Evolutionary conservation across 2,888 invertebrate genomes (phyloP).

Genomic region (Pediacus dermestoides): DNA sequence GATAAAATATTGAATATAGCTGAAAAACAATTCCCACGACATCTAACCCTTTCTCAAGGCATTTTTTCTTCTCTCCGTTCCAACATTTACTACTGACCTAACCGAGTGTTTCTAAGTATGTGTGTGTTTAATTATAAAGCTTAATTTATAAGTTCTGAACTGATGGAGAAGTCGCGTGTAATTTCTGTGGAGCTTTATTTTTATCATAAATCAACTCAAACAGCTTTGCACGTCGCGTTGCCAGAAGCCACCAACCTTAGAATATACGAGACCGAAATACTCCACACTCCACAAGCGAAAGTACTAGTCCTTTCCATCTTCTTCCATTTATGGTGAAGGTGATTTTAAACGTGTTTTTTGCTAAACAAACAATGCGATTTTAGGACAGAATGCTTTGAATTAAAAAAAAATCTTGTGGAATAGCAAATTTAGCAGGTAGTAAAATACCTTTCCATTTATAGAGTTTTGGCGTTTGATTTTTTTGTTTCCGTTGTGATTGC

Average conservation of each 20-base stretch:
- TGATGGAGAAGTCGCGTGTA: slow-evolving; percentile 14
- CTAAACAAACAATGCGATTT: slow-evolving; percentile 11
- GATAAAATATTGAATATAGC: no score
- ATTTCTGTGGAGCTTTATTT: slow-evolving; percentile 19
- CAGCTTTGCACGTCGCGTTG: slow-evolving; percentile 9
- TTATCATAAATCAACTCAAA: slow-evolving; percentile 21
- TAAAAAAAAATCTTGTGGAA: no score
- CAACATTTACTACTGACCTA: no score
- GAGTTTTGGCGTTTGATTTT: neutral
- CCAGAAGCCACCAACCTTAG: neutral
- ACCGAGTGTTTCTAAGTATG: no score
- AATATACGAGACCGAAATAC: slow-evolving; percentile 2
- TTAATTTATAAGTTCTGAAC: slow-evolving; percentile 11
- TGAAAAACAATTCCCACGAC: no score
- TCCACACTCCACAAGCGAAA: slow-evolving; percentile 2
- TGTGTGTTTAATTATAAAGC: slow-evolving; percentile 13
- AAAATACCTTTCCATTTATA: slow-evolving; percentile 2
- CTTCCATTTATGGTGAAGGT: slow-evolving; percentile 9
- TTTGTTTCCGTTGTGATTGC: no score
- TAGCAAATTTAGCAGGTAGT: slow-evolving; percentile 1
- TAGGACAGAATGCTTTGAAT: no score
- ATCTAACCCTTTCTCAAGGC: no score
- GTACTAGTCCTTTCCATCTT: slow-evolving; percentile 7
- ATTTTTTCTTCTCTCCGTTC: no score
- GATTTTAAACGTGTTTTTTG: slow-evolving; percentile 9